phyloP scores from a whole-genome alignment of 2,113 vertebrate genomes.

The Tupaia chinensis region DNA sequence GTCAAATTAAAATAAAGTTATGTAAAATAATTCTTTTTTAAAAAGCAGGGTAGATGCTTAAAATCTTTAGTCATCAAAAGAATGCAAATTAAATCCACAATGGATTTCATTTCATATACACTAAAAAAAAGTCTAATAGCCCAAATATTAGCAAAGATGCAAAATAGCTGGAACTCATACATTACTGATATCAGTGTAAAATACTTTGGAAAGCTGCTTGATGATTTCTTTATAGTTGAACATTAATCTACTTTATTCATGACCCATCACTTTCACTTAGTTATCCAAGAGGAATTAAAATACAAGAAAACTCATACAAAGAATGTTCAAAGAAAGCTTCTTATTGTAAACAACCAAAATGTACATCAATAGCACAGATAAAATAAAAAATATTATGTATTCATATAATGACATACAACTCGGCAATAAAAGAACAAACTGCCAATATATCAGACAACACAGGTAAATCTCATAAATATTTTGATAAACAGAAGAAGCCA shows the following conservation, averaged over 20 bases:
- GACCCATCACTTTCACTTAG: constrained; percentile 2
- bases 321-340: constrained; percentile 15
- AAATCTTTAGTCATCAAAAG: not conserved
- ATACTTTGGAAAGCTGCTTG: not conserved
- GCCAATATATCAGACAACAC: not conserved
- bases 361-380: not conserved
- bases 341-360: constrained; percentile 5
- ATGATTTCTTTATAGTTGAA: constrained; percentile 4
- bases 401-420: not conserved
- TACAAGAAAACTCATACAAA: not conserved
- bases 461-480: constrained; percentile 38
- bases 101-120: not conserved
- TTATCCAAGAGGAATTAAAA: constrained; percentile 40
- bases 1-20: no score
- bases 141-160: not conserved
- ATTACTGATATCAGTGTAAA: not conserved
- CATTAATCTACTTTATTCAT: not conserved
- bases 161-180: not conserved
- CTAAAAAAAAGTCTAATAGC: not conserved
- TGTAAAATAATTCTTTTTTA: no score
- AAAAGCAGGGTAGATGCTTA: not conserved
- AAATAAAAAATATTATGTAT: not conserved
- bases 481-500: constrained; percentile 7
- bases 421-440: constrained; percentile 17
- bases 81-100: not conserved